Conservation (phyloP, 1,140 invertebrate genomes). For the Pseudachorutes palmiensis region DNA sequence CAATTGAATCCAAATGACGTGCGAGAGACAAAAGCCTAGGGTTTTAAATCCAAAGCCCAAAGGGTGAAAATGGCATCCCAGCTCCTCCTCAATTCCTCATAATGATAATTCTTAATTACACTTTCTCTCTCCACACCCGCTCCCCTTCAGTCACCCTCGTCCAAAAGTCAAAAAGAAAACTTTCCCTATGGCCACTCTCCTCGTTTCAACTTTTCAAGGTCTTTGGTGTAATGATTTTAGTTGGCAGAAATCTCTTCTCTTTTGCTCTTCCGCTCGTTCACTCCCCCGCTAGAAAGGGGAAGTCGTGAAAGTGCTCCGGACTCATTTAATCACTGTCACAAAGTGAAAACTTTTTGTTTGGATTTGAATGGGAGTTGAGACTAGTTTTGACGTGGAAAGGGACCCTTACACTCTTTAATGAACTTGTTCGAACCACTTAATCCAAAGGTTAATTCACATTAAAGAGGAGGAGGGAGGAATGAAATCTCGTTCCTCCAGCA, state of each 20-base stretch:
- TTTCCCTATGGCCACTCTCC: not conserved
- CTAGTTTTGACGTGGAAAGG: not conserved
- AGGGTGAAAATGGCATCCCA: too few species aligned
- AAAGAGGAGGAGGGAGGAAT: too few species aligned
- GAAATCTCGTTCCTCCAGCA: too few species aligned
- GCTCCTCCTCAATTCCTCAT: too few species aligned
- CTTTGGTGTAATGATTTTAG: not conserved
- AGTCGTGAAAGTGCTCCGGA: not conserved
- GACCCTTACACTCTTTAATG: not conserved
- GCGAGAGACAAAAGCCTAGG: too few species aligned
- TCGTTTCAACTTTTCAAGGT: not conserved
- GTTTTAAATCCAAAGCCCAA: too few species aligned
- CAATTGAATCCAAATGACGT: too few species aligned
- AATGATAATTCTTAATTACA: too few species aligned
- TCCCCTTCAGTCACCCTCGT: not conserved
- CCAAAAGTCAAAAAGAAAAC: not conserved
- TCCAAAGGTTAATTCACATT: too few species aligned
- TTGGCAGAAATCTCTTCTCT: not conserved
- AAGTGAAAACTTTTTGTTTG: not conserved
- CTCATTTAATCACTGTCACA: not conserved
- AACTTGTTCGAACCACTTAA: not conserved
- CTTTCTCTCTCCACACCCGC: not conserved
- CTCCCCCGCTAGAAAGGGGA: not conserved
- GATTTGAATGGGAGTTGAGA: not conserved
- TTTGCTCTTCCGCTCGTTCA: not conserved